These are phyloP conservation scores for Petrocephalus sullivani DNA, from an alignment of 2,797 vertebrate species.

Conservation along the genomic window DNA sequence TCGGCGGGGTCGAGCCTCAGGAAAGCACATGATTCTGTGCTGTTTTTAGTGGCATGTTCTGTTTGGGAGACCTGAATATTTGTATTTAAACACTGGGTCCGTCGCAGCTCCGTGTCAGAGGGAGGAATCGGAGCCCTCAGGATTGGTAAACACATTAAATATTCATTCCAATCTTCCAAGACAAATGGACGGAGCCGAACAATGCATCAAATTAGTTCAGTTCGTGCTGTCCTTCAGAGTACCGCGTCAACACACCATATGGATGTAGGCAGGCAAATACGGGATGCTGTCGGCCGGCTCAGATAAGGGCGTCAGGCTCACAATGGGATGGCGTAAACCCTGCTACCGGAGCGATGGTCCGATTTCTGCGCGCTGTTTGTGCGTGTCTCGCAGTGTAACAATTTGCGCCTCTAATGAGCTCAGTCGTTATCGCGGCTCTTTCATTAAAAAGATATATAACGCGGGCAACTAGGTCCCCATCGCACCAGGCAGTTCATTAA, in stretches of 20 bases:
- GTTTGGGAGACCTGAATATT: not conserved
- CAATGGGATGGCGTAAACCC: too few species aligned
- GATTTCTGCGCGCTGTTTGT: not conserved
- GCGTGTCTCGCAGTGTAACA: not conserved
- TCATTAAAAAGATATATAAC: constrained; percentile 6
- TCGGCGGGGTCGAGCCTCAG: not conserved
- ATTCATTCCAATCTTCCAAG: constrained; percentile 9
- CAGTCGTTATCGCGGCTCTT: not conserved
- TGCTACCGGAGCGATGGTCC: not conserved
- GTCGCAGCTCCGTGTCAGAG: not conserved
- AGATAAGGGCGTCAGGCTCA: not conserved
- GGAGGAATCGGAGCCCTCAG: not conserved
- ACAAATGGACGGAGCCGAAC: constrained; percentile 3
- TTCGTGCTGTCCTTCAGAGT: not conserved
- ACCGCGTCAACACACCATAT: not conserved
- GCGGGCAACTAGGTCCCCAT: not conserved
- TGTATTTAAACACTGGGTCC: not conserved
- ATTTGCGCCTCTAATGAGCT: constrained; percentile 11
- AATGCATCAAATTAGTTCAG: not conserved
- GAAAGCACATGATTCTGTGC: not conserved
- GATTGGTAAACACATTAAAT: constrained; percentile 8
- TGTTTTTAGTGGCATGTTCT: not conserved
- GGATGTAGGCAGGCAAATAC: not conserved
- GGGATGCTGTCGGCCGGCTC: not conserved
- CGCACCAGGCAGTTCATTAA: not conserved